Evolutionary conservation across 2,888 invertebrate species (phyloP), one percentile per base, ranked within the genome.

Genomic region (Oligia latruncula): DNA sequence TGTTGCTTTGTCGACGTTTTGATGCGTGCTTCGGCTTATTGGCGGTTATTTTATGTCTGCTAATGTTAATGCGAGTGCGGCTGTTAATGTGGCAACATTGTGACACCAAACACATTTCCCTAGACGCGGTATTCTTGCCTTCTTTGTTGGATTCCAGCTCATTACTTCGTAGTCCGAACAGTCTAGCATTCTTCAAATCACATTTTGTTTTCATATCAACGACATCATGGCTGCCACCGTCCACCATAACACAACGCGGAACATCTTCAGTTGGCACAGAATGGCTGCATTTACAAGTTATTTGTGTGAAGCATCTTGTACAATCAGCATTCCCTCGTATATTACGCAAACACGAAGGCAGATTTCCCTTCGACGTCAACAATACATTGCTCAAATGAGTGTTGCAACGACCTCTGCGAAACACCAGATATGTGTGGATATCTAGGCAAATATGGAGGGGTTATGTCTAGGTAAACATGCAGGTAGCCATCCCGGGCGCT

Each of bases 1-100:
- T 96, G 96, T 96, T 96, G 96, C 95, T 95, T 95, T 96, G 96
- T 96, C 93, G 95, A 95, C 90, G 92, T 93, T 94, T 95, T 95
- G 96, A 96, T 96, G 96, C 95, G 94, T 94, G 94, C 94, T 93
- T 94, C 90, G 94, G 91, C 95, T 96, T 96, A 96, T 97, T 97
- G 96, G 96, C 96, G 95, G 96, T 95, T 95, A 95, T 95, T 95
- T 96, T 95, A 96, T 94, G 95, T 95, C 92, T 92, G 95, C 95
- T 95, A 95, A 96, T 96, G 95, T 96, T 95, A 95, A 95, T 95
- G 95, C 93, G 93, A 93, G 93, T 92, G 94, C 91, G 89, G 94
- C 92, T 89, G 92, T 95, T 93, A 94, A 95, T 93, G 80, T 84
- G 88, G 95, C 96, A 95, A 96, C 96, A 95, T 95, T 96, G 96